Base-by-base conservation (phyloP, 2,113 vertebrate genomes). In the Cyanoramphus novaezelandiae region DNA sequence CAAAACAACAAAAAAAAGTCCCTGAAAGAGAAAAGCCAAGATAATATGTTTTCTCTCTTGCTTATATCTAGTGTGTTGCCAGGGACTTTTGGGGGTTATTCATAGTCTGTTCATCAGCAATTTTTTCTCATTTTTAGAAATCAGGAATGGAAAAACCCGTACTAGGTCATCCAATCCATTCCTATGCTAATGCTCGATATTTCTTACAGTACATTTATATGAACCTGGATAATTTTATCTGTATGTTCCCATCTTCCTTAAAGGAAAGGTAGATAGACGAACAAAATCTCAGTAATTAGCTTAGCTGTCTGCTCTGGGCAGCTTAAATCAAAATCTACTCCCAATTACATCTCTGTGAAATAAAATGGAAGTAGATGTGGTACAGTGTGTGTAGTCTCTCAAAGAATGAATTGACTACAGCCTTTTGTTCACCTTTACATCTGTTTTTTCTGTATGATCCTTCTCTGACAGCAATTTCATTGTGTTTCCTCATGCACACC, bases 31-130 rank as follows among this genome's bases (percentile, higher is more conserved):
- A 80, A 95, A 93, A 82, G 60, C 81, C 68, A 92, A 90, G 76
- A 95, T 55, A 91, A 62, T 89, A 43, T 46, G 29, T 90, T 93
- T 82, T 86, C 71, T 92, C 35, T 86, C 57, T 92, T 67, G 29
- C 74, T 93, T 31, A 13, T 57, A 95, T 94, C 83, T 92, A 78
- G 55, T 65, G 37, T 71, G 31, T 95, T 97, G 95, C 95, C 95
- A 97, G 95, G 96, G 95, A 94, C 92, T 97, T 92, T 92, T 64
- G 33, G 52, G 60, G 71, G 19, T 90, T 90, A 93, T 88, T 92
- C 55, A 52, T 81, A 37, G 81, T 92, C 64, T 93, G 86, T 89
- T 95, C 92, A 91, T 96, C 77, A 71, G 79, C 75, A 46, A 7
- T 63, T 82, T 88, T 76, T 91, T 64, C 52, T 89, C 39, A 65